Evolutionary conservation across 2,797 vertebrate species (phyloP).

Genomic region (Todus mexicanus): DNA sequence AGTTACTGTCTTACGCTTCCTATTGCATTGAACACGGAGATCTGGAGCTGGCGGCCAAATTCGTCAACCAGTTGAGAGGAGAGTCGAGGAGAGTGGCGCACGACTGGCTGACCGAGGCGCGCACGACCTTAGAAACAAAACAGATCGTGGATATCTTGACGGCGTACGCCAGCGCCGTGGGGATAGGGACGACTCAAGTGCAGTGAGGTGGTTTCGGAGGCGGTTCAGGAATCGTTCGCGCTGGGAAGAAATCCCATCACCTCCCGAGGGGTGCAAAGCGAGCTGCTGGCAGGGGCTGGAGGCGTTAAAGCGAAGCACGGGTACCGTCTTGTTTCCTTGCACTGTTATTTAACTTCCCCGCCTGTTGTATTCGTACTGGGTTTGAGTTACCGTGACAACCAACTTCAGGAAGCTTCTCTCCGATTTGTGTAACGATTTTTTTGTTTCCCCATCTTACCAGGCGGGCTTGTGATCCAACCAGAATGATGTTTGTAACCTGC

Average conservation of each 20-base stretch:
- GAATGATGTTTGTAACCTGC: constrained; percentile 73
- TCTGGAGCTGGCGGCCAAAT: constrained; percentile 94
- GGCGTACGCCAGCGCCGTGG: constrained; percentile 91
- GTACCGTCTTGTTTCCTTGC: constrained; percentile 21
- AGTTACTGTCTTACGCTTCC: constrained; percentile 88
- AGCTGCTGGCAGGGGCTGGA: constrained; percentile 30
- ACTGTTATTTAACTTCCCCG: constrained; percentile 53
- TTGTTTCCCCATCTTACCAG: constrained; percentile 72
- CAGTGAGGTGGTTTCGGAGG: constrained; percentile 65
- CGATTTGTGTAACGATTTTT: constrained; percentile 59
- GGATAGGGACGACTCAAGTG: constrained; percentile 89
- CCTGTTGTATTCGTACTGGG: constrained; percentile 42
- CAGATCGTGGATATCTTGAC: constrained; percentile 90
- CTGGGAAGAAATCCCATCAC: background rate
- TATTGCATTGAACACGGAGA: constrained; percentile 94
- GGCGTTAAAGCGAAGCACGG: background rate
- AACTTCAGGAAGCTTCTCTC: constrained; percentile 59
- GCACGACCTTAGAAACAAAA: constrained; percentile 91
- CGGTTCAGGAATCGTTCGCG: background rate
- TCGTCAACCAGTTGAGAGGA: constrained; percentile 92
- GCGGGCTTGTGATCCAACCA: constrained; percentile 67
- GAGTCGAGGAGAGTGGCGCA: constrained; percentile 90
- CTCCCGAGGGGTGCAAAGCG: constrained; percentile 3
- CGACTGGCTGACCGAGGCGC: constrained; percentile 92
- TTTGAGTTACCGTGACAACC: constrained; percentile 61